Evolutionary conservation across 2,113 vertebrate species (phyloP), one percentile per base, ranked within the genome.

Genomic region (Elaphurus davidianus): DNA sequence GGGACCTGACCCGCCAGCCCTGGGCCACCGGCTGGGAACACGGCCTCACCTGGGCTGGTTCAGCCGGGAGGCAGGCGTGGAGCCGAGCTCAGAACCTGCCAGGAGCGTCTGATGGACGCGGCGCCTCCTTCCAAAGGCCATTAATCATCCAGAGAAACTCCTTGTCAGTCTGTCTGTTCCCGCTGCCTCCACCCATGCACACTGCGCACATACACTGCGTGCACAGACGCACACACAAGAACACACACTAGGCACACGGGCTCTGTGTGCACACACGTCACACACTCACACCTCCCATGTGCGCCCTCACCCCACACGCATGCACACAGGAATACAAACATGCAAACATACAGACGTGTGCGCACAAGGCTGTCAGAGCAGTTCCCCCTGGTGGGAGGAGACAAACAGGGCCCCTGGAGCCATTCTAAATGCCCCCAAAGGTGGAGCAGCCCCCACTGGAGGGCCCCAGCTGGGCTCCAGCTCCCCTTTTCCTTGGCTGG

Each of bases 81-180:
- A 1, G 74, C 94, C 79, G 84, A 86, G 82, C 54, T 36, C 30
- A 21, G 76, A 96, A 71, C 88, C 89, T 59, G 59, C 93, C 67
- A 97, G 78, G 57, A 74, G 40, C 0, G 6, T 87, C 88, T 92
- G 91, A 81, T 10, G 45, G 87, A 57, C 1, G 9, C 1, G 3
- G 84, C 6, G 14, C 91, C 59, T 74, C 62, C 55, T 60, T 76
- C 82, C 97, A 82, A 23, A 74, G 57, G n/a, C 64, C n/a, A 57
- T 93, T 91, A 86, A 97, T 97, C 96, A 96, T 62, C 94, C 50
- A 5, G 14, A 78, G 97, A 83, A 36, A 59, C n/a, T 45, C 94
- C 71, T 84, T 17, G 64, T 92, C 92, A 82, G 86, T 5, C 40
- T 0, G 19, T 30, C 62, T 7, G 36, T 47, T 78, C 60, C 36